Evolutionary conservation across 2,113 vertebrate genomes (phyloP).

Genomic region (Epinephelus moara): DNA sequence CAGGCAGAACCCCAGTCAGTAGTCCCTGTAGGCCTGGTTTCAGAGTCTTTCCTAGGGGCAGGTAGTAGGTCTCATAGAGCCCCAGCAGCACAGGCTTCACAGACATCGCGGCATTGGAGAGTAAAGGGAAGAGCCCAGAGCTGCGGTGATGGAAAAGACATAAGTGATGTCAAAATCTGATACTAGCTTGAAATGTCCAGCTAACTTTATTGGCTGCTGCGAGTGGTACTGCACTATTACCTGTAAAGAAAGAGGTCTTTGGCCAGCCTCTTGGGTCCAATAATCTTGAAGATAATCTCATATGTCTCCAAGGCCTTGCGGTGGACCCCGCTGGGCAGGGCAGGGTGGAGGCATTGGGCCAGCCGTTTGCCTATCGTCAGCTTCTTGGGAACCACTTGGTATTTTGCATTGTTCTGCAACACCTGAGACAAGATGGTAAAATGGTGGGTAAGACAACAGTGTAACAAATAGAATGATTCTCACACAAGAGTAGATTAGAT

Average conservation of each 20-base stretch:
- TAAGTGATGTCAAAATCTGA: background rate
- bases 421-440: slow-evolving; percentile 83
- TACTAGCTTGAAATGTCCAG: background rate
- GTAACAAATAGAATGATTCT: background rate
- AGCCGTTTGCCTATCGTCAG: slow-evolving; percentile 97
- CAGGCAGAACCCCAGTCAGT: slow-evolving; percentile 95
- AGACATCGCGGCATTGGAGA: slow-evolving; percentile 99
- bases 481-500: background rate
- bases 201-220: background rate
- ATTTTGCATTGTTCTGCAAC: slow-evolving; percentile 97
- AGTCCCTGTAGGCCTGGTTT: slow-evolving; percentile 97
- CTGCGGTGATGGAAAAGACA: slow-evolving; percentile 73
- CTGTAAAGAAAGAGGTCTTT: slow-evolving; percentile 99
- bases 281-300: slow-evolving; percentile 99
- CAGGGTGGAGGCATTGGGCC: slow-evolving; percentile 98
- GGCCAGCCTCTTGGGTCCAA: slow-evolving; percentile 97
- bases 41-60: slow-evolving; percentile 96
- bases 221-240: slow-evolving; percentile 72
- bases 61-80: slow-evolving; percentile 97
- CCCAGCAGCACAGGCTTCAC: slow-evolving; percentile 96
- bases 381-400: slow-evolving; percentile 98
- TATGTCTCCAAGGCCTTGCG: slow-evolving; percentile 99
- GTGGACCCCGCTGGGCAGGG: slow-evolving; percentile 97
- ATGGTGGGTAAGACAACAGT: background rate
- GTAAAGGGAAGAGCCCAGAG: slow-evolving; percentile 97